These are phyloP conservation scores for Carterocephalus palaemon DNA, from an alignment of 2,888 invertebrate genomes.

Conservation along the genomic window DNA sequence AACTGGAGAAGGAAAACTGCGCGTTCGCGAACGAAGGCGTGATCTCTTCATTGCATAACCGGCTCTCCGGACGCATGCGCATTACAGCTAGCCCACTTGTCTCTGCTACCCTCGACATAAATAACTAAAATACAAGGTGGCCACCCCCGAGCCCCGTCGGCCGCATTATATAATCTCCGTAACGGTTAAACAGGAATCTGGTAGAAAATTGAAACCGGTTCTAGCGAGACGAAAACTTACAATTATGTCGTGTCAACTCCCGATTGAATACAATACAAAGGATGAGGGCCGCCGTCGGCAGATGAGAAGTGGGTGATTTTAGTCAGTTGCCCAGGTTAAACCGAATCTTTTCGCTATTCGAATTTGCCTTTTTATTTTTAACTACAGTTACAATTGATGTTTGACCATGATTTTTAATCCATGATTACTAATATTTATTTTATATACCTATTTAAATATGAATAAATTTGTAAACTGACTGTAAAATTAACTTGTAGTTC, in stretches of 20 bases:
- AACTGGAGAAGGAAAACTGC: conserved; percentile 32
- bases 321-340: too few species aligned
- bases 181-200: conserved; percentile 74
- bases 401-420: too few species aligned
- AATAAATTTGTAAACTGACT: too few species aligned
- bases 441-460: too few species aligned
- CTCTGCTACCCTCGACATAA: conserved; percentile 68
- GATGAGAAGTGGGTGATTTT: background rate
- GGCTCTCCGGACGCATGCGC: conserved; percentile 65
- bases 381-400: too few species aligned
- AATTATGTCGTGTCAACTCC: conserved; percentile 8
- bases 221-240: conserved; percentile 45
- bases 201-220: conserved; percentile 65
- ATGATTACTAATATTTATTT: too few species aligned
- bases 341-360: too few species aligned
- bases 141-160: conserved; percentile 69
- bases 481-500: too few species aligned
- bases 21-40: conserved; percentile 40
- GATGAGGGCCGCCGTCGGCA: background rate
- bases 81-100: conserved; percentile 53
- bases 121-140: conserved; percentile 78
- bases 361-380: too few species aligned
- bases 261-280: conserved; percentile 4
- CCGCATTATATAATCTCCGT: conserved; percentile 74
- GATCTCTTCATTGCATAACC: conserved; percentile 67